A percentile compares a stretch with the other conserved stretches of the same genome.
phyloP scores from a whole-genome alignment of 1,140 invertebrate genomes.

The Phymastichus coffea region DNA sequence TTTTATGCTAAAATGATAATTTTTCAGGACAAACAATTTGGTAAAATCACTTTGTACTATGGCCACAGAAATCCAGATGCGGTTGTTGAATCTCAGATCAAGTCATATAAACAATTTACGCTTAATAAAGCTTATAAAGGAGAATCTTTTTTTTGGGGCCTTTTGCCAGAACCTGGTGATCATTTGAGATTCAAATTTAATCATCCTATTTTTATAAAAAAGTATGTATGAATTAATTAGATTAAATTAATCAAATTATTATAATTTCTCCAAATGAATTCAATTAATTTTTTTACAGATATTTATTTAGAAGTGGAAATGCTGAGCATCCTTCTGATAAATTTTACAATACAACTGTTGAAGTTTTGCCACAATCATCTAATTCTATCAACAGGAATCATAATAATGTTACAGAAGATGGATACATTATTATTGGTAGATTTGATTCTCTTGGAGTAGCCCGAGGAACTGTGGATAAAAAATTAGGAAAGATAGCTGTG shows the following conservation, averaged over 20 bases:
- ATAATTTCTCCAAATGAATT: neutral
- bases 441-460: slow-evolving; percentile 81
- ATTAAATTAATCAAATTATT: neutral
- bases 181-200: slow-evolving; percentile 79
- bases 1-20: too few relatives aligned
- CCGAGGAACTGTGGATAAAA: slow-evolving; percentile 67
- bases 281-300: slow-evolving; percentile 58
- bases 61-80: slow-evolving; percentile 82
- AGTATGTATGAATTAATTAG: slow-evolving; percentile 53
- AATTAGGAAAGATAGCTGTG: slow-evolving; percentile 68
- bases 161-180: slow-evolving; percentile 82
- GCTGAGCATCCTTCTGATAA: slow-evolving; percentile 87
- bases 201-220: slow-evolving; percentile 73
- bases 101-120: slow-evolving; percentile 81
- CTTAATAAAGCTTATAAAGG: slow-evolving; percentile 84
- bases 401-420: slow-evolving; percentile 67
- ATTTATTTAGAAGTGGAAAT: slow-evolving; percentile 88
- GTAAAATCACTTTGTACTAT: slow-evolving; percentile 80
- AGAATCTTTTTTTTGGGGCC: slow-evolving; percentile 90
- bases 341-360: slow-evolving; percentile 86
- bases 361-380: slow-evolving; percentile 67
- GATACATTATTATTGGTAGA: slow-evolving; percentile 71
- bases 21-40: slow-evolving; percentile 86
- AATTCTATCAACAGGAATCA: slow-evolving; percentile 46
- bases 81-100: slow-evolving; percentile 73